A percentile compares a stretch with the other conserved stretches of the same genome.
Conservation (phyloP, 2,888 invertebrate species). For the Heliconius sara region DNA sequence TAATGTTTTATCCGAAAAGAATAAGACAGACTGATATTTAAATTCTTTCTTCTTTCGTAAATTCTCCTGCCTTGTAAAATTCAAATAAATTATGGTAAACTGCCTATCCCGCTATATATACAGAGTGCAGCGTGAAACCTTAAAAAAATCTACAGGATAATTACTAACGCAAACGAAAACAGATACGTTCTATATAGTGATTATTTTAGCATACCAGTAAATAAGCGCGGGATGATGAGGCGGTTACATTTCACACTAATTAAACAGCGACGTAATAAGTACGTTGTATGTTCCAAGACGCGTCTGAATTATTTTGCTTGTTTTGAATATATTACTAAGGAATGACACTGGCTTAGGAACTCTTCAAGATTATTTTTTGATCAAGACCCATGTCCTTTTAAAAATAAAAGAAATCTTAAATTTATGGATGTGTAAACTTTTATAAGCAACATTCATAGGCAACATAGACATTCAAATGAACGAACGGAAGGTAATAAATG, state of each 20-base stretch:
- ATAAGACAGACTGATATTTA: background rate
- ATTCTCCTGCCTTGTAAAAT: background rate
- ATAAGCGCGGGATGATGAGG: background rate
- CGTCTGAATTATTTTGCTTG: background rate
- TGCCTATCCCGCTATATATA: too few relatives aligned
- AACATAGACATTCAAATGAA: too few relatives aligned
- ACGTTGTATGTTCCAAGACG: background rate
- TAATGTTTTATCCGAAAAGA: too few relatives aligned
- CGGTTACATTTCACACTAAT: conserved; percentile 11
- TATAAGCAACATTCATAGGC: too few relatives aligned
- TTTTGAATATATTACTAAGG: background rate
- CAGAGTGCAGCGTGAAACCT: too few relatives aligned
- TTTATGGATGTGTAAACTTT: too few relatives aligned
- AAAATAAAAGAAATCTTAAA: too few relatives aligned
- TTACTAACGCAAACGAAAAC: background rate
- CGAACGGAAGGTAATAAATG: too few relatives aligned
- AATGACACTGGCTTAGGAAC: background rate
- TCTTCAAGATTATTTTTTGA: too few relatives aligned
- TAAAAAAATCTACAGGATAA: background rate
- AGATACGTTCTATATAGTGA: background rate
- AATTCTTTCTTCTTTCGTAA: background rate
- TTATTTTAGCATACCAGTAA: background rate
- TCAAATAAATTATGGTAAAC: too few relatives aligned
- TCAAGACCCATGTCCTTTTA: too few relatives aligned
- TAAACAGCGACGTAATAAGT: background rate